Evolutionary conservation across 2,113 vertebrate species (phyloP), one percentile per base, ranked within the genome.

Genomic region (Pelvicachromis taeniatus): DNA sequence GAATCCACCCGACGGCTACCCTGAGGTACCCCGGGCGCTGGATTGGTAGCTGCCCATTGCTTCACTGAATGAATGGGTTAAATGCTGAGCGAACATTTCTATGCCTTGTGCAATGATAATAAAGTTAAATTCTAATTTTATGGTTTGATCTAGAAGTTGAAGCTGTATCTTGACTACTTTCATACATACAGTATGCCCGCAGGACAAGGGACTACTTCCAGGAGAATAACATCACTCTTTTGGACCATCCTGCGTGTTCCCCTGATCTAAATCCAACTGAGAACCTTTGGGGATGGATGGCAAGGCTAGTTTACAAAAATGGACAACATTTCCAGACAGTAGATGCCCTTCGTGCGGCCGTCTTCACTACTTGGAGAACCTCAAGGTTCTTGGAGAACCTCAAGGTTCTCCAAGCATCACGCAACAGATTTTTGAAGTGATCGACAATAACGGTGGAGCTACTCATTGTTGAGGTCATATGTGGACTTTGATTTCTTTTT

Each of bases 281-380:
- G 16, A 61, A 61, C 58, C 16, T 33, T 61, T 1, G 58, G 31
- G 31, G 58, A 61, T 35, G 3, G 16, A 61, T 61, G 58, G 0
- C 29, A 35, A 0, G 5, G 58, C 16, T 33, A 61, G 31, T 61
- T 56, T 33, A 61, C 0, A 33, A 61, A 61, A 33, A 0, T 61
- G 58, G 58, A 61, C 2, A 61, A 61, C 5, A 61, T 29, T 61
- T 35, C 29, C 58, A 61, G 29, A 19, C 16, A 61, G 29, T 6
- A 61, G 58, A 35, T 35, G 58, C 31, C 31, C 17, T 61, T n/a
- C 2, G 0, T 33, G 29, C 0, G 5, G 31, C 31, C 1, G 0
- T 0, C 58, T 7, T 61, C 58, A 35, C 26, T 3, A 26, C 26
- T 26, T 26, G 26, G 26, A 26, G 26, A 26, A 26, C 16, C 58